phyloP scores from a whole-genome alignment of 2,888 invertebrate species.

The Aphidoletes aphidimyza region DNA sequence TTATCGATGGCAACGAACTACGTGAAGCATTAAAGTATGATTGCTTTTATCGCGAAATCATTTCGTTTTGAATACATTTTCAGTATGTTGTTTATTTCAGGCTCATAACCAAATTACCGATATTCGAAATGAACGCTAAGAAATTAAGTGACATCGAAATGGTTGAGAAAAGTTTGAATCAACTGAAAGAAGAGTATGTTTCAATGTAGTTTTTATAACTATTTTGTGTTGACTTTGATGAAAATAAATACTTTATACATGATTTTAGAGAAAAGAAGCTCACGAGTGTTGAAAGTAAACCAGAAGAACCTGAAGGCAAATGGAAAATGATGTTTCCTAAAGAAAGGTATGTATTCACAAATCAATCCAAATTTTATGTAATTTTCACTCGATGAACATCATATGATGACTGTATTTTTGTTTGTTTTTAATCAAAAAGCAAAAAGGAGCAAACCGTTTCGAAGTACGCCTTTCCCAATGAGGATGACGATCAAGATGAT shows the following conservation, averaged over 20 bases:
- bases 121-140: constrained; percentile 69
- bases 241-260: constrained; percentile 38
- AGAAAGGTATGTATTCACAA: constrained; percentile 56
- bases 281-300: background rate
- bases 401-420: background rate
- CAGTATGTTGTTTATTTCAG: too few relatives aligned
- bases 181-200: constrained; percentile 54
- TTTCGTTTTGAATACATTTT: too few relatives aligned
- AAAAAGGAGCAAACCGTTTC: constrained; percentile 40
- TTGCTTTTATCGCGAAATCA: constrained; percentile 56
- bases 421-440: background rate
- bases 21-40: constrained; percentile 75
- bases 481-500: constrained; percentile 23
- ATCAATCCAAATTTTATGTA: background rate
- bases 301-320: constrained; percentile 63
- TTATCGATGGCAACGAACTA: constrained; percentile 74
- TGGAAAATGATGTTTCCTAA: constrained; percentile 73
- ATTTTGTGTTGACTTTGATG: background rate
- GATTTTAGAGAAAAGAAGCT: constrained; percentile 48
- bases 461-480: constrained; percentile 22
- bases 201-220: background rate
- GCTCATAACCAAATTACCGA: constrained; percentile 76
- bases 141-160: constrained; percentile 61
- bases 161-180: constrained; percentile 63
- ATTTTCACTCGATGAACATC: background rate